Percentiles rank a stretch among this genome's conserved stretches.
Conservation (phyloP, 2,797 vertebrate species). For the Chaetophractus vellerosus region DNA sequence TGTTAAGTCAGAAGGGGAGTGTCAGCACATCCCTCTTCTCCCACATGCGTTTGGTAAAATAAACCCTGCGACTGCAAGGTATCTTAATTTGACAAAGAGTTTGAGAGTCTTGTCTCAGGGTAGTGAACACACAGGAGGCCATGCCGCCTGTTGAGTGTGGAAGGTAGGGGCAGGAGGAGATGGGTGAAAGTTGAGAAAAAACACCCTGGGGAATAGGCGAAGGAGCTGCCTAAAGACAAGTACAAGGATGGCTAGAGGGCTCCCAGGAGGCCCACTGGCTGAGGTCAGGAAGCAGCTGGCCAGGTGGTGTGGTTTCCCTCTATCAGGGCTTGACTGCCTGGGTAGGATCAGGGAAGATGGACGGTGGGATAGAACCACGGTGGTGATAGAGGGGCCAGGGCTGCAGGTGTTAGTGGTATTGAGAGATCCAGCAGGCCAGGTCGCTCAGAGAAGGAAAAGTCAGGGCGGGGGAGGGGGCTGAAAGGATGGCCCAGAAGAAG, state of each 20-base stretch:
- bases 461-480: neutral
- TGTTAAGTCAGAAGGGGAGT: constrained; percentile 48
- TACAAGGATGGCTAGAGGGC: neutral
- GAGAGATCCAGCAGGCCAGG: neutral
- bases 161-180: neutral
- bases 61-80: neutral
- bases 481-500: neutral
- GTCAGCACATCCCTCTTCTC: neutral
- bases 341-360: neutral
- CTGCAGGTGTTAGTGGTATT: too few species aligned
- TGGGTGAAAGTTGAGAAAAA: neutral
- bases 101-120: neutral
- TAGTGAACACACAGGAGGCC: neutral
- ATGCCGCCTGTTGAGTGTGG: neutral
- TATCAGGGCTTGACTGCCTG: neutral
- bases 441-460: neutral
- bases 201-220: neutral
- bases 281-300: neutral
- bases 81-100: constrained; percentile 14
- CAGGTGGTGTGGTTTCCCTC: neutral
- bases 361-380: neutral
- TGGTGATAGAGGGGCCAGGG: neutral
- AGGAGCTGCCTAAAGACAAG: neutral
- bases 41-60: neutral
- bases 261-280: neutral